Evolutionary conservation across 2,797 vertebrate species (phyloP), one percentile per base, ranked within the genome.

Genomic region (Pseudotriccus pelzelni): DNA sequence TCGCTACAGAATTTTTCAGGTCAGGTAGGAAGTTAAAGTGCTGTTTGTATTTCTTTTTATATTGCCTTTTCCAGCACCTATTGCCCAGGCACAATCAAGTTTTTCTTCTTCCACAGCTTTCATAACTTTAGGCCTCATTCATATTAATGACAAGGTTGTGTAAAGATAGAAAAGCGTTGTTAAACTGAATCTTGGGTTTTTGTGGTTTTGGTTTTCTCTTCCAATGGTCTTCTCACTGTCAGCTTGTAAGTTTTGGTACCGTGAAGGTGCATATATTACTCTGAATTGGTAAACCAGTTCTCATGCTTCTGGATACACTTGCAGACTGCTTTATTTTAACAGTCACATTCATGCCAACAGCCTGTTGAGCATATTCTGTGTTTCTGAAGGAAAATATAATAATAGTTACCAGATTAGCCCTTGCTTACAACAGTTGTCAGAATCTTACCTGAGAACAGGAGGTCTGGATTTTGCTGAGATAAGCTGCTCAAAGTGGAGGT

Each of bases 121-220:
- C 44, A 19, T 92, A 70, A 96, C 77, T 93, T 96, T 76, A 47
- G 75, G 24, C 73, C 66, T 95, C 89, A 81, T 92, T 73, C 87
- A 27, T 97, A 95, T 97, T 97, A 97, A 97, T 91, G 95, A 97
- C 52, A 84, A 72, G 36, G 73, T 64, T 4, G 3, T 83, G 62
- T 88, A 87, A 90, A 50, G 53, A 62, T 53, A 63, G 39, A 86
- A 70, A 64, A 80, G n/a, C 58, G 43, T 87, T 91, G 34, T 94
- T 91, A 95, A 96, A 92, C 62, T 66, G 46, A 89, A 87, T 78
- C 70, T 83, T 39, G 28, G n/a, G 1, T 2, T 63, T 63, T 70
- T 64, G 17, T 50, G 43, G 0, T 1, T 21, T n/a, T 49, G 20
- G 8, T 22, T 13, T 2, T 27, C 72, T 78, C 64, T 47, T 43